Evolutionary conservation across 1,140 invertebrate genomes (phyloP).

Genomic region (Papilio polytes): DNA sequence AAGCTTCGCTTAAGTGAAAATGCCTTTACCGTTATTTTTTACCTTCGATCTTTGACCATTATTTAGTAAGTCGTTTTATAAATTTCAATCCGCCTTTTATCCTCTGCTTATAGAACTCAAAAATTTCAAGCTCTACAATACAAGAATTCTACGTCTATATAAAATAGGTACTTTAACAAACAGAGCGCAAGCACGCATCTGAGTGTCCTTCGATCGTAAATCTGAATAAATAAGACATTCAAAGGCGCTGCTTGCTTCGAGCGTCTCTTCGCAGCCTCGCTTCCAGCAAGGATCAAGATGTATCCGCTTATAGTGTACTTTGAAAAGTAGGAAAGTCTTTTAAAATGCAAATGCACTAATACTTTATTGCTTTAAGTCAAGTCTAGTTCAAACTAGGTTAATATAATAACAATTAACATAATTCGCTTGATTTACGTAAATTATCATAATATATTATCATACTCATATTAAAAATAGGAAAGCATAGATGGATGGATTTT

Average conservation of each 20-base stretch:
- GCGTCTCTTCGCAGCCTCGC: not conserved
- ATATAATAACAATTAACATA: too few relatives aligned
- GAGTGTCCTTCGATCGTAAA: slow-evolving; percentile 25
- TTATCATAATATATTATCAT: too few relatives aligned
- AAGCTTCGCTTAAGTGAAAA: too few relatives aligned
- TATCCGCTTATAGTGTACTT: slow-evolving; percentile 3
- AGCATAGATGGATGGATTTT: too few relatives aligned
- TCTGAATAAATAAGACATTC: slow-evolving; percentile 39
- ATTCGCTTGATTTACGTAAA: too few relatives aligned
- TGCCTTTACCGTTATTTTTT: too few relatives aligned
- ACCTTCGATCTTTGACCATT: too few relatives aligned
- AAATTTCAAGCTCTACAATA: not conserved
- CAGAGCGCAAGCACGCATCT: not conserved
- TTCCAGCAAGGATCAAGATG: not conserved
- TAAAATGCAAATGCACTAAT: not conserved
- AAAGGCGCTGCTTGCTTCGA: slow-evolving; percentile 31
- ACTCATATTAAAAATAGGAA: too few relatives aligned
- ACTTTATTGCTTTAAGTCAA: not conserved
- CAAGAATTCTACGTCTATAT: not conserved
- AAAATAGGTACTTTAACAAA: not conserved
- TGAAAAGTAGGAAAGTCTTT: slow-evolving; percentile 3
- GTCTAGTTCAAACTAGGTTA: not conserved
- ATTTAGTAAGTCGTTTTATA: too few relatives aligned
- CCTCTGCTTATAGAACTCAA: not conserved
- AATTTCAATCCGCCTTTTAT: not conserved